Percentiles rank a stretch among this genome's conserved stretches.
Evolutionary conservation across 2,888 invertebrate species (phyloP).

Genomic region (Dicranocentrus wangi): DNA sequence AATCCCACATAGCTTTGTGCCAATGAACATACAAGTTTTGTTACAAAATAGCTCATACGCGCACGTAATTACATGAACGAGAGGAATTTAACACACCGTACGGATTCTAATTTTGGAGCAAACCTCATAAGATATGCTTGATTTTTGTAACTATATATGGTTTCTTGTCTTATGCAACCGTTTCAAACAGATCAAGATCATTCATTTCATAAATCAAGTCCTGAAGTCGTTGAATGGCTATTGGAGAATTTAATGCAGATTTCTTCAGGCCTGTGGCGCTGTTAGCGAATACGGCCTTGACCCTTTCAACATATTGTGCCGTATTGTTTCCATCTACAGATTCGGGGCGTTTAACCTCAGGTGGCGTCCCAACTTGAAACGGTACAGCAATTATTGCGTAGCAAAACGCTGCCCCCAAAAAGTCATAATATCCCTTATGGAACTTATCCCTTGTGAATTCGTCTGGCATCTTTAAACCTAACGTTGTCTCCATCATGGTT

Average conservation of each 20-base stretch:
- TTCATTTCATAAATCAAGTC: constrained; percentile 36
- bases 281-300: not conserved
- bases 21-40: too few relatives aligned
- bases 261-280: not conserved
- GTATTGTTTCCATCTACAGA: too few relatives aligned
- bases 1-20: too few relatives aligned
- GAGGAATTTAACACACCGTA: too few relatives aligned
- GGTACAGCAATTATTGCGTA: constrained; percentile 19
- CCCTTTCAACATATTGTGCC: not conserved
- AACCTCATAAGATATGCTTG: too few relatives aligned
- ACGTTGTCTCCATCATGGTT: not conserved
- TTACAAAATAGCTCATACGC: too few relatives aligned
- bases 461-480: not conserved
- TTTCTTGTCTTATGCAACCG: too few relatives aligned
- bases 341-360: too few relatives aligned
- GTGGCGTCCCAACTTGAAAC: constrained; percentile 37
- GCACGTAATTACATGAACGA: too few relatives aligned
- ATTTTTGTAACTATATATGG: too few relatives aligned
- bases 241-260: constrained; percentile 12
- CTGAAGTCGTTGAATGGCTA: not conserved
- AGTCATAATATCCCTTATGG: constrained; percentile 19
- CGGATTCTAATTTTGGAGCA: too few relatives aligned
- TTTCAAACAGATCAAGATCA: constrained; percentile 8
- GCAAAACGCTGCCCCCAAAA: constrained; percentile 19
- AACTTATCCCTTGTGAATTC: constrained; percentile 37